Base-by-base conservation (phyloP, 1,140 invertebrate genomes). In the Drosophila quadrilineata region DNA sequence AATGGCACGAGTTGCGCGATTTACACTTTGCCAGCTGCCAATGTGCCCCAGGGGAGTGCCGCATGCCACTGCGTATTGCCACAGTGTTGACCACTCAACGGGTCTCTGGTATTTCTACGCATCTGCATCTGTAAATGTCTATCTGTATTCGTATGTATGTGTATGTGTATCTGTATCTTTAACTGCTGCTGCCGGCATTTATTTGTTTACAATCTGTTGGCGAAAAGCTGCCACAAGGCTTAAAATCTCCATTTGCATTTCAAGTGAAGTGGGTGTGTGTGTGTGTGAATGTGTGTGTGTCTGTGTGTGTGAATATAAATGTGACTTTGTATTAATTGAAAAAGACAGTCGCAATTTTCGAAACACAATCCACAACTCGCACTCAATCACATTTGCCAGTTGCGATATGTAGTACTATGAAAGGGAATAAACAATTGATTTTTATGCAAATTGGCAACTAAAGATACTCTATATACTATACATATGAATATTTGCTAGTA, bases 161-260 rank as follows among this genome's bases (percentile, higher is more conserved):
- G 35, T 24, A 9, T 36, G 40, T n/a, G 14, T 31, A 9, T 41
- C 31, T 63, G 28, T 33, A 21, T 26, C 31, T 54, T 5, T 46
- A 28, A 60, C 26, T 58, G 52, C 63, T 58, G 70, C 70, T 69
- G 41, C 38, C 70, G 70, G 77, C 77, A 74, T 84, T 84, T 84
- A 84, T 84, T 84, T 84, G 79, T 84, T 74, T 79, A 75, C 79
- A 79, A 84, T 84, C 77, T 84, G 77, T 85, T 85, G 77, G 74
- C 52, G 43, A 75, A 79, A 71, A 58, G 62, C 79, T 59, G 79
- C 74, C 74, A 50, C 74, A 65, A 52, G 79, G 66, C 79, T 85
- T 77, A 67, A 84, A 84, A 77, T 85, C 62, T 71, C 62, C 62
- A 85, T 85, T 79, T 84, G 79, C 48, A 75, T 74, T 63, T 62